Percentiles rank a stretch among this genome's conserved stretches.
These are phyloP conservation scores for Hylomyscus alleni DNA, from an alignment of 2,797 vertebrate genomes.

Conservation along the genomic window DNA sequence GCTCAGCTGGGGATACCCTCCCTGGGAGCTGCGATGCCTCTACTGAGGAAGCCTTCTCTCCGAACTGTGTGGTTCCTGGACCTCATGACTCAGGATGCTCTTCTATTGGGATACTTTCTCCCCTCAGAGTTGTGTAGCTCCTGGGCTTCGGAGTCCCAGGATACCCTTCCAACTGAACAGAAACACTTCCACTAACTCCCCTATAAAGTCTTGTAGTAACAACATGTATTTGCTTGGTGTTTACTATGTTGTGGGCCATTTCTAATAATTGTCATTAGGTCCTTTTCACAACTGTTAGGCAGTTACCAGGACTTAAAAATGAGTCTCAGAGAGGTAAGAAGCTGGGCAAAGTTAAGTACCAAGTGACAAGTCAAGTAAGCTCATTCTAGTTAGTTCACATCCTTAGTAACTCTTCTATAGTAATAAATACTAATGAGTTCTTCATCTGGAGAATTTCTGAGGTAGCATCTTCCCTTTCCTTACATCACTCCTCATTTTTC, in stretches of 20 bases:
- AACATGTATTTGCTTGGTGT: neutral
- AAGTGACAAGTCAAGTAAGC: neutral
- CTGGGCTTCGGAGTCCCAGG: too few relatives aligned
- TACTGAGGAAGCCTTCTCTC: neutral
- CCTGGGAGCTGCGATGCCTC: neutral
- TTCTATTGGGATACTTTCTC: too few relatives aligned
- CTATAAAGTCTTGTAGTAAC: slow-evolving; percentile 5
- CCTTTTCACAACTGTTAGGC: neutral
- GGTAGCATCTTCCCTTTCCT: slow-evolving; percentile 17
- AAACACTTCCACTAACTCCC: neutral
- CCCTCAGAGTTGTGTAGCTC: too few relatives aligned
- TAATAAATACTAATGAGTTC: neutral
- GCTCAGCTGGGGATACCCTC: neutral
- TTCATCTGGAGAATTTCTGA: slow-evolving; percentile 10
- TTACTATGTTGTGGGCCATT: neutral
- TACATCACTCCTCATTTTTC: neutral
- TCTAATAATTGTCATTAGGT: neutral
- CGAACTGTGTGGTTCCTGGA: too few relatives aligned
- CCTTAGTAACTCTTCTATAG: neutral
- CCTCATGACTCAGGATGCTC: too few relatives aligned
- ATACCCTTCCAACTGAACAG: too few relatives aligned
- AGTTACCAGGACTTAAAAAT: slow-evolving; percentile 15
- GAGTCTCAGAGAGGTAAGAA: slow-evolving; percentile 19
- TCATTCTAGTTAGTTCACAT: neutral
- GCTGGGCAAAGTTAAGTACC: neutral